phyloP scores from a whole-genome alignment of 2,797 vertebrate genomes.

The Vireo griseus region DNA sequence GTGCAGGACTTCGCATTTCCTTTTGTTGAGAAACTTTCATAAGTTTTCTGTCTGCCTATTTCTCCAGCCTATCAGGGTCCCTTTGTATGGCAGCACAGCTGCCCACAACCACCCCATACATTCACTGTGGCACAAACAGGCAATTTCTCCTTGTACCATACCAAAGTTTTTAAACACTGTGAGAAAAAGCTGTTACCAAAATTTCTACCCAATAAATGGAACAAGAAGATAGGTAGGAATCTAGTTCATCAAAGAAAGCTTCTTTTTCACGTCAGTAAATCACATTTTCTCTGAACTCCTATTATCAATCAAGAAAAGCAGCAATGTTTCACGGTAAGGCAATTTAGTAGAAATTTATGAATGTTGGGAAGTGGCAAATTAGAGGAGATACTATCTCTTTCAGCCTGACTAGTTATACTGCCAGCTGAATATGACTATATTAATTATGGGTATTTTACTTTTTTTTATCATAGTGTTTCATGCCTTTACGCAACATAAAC shows the following conservation, averaged over 20 bases:
- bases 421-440: constrained; percentile 24
- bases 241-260: not conserved
- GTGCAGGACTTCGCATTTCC: not conserved
- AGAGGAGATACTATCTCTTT: constrained; percentile 19
- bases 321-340: constrained; percentile 8
- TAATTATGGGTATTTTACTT: constrained; percentile 48
- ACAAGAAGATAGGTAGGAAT: not conserved
- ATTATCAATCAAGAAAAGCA: constrained; percentile 29
- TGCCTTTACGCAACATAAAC: constrained; percentile 11
- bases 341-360: constrained; percentile 45
- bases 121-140: not conserved
- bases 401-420: constrained; percentile 26
- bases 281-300: not conserved
- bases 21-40: not conserved
- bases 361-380: constrained; percentile 38
- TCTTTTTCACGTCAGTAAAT: not conserved
- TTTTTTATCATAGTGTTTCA: constrained; percentile 26
- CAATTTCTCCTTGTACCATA: not conserved
- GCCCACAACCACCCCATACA: not conserved
- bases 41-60: not conserved
- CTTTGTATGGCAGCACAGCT: not conserved
- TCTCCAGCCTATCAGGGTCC: not conserved
- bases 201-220: not conserved
- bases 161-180: not conserved
- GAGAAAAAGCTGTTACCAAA: not conserved